Evolutionary conservation across 2,797 vertebrate species (phyloP), one percentile per base, ranked within the genome.

Genomic region (Halcyon smyrnensis): DNA sequence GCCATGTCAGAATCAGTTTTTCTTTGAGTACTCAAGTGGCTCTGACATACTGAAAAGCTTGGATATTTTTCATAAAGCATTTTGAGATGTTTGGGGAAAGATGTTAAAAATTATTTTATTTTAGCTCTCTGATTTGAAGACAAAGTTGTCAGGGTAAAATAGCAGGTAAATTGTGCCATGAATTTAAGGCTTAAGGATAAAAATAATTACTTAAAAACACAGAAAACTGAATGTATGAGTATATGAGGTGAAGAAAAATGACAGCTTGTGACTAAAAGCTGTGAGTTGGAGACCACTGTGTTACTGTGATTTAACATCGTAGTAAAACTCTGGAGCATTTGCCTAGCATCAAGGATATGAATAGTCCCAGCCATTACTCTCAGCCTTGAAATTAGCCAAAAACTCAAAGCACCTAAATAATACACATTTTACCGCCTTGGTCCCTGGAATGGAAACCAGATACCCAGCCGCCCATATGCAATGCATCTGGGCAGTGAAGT

Each of bases 311-410:
- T 81, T 93, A 91, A 73, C 30, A 45, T 25, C 67, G 46, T 34
- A 75, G 62, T 81, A 91, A 91, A 83, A 84, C 68, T 91, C 60
- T 65, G 71, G 57, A 84, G 79, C 27, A 71, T 89, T 94, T 93
- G 53, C 30, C 62, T 87, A 62, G 41, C 1, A 3, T 93, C 76
- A 84, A 84, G 69, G 50, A 63, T 75, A 63, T 80, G 76, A 91
- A 69, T 48, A 87, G 65, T 43, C 92, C 25, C 73, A 86, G 36
- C 24, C 28, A 41, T 81, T 95, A 90, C 68, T 91, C 75, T 78
- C 25, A 85, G 51, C 48, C 56, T 95, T 92, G 64, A 95, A 94
- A 93, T 92, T 89, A 93, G 24, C 56, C 82, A 93, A 94, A 93
- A 90, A 41, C 84, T 89, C 53, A 80, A 54, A 87, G 76, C 69